These are phyloP conservation scores for Eidolon dupreanum DNA, from an alignment of 2,797 vertebrate genomes.

Conservation along the genomic window DNA sequence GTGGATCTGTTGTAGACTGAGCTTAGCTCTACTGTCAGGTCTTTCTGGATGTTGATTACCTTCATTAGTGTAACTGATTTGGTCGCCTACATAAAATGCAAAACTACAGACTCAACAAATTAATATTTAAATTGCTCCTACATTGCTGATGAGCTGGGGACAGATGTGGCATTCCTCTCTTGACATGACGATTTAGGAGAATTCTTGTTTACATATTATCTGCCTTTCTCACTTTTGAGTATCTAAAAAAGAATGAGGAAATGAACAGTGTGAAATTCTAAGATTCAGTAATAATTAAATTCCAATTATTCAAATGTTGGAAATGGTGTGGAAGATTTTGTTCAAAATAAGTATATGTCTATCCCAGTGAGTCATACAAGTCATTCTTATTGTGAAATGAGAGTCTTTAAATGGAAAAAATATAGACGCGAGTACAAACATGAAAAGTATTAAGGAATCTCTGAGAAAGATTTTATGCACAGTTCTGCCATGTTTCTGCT, in stretches of 20 bases:
- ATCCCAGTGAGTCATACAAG: not conserved
- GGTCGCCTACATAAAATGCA: slow-evolving; percentile 75
- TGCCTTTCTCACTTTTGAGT: not conserved
- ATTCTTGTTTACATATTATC: not conserved
- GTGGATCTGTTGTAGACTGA: not conserved
- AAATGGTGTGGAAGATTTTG: not conserved
- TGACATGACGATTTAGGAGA: not conserved
- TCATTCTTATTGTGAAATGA: not conserved
- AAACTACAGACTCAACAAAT: slow-evolving; percentile 48
- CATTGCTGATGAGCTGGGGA: not conserved
- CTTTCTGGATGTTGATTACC: slow-evolving; percentile 70
- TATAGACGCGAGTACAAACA: not conserved
- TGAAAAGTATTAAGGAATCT: not conserved
- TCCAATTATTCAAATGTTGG: not conserved
- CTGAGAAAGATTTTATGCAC: not conserved
- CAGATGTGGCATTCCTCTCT: not conserved
- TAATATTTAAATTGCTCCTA: not conserved
- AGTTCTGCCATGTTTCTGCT: not conserved
- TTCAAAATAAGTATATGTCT: not conserved
- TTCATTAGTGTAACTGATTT: slow-evolving; percentile 78
- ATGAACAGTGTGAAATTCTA: not conserved
- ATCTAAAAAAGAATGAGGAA: not conserved
- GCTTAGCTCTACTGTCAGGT: slow-evolving; percentile 23
- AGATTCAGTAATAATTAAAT: not conserved
- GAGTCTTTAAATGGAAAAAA: not conserved